phyloP scores from a whole-genome alignment of 2,113 vertebrate genomes.

The Zeus faber region DNA sequence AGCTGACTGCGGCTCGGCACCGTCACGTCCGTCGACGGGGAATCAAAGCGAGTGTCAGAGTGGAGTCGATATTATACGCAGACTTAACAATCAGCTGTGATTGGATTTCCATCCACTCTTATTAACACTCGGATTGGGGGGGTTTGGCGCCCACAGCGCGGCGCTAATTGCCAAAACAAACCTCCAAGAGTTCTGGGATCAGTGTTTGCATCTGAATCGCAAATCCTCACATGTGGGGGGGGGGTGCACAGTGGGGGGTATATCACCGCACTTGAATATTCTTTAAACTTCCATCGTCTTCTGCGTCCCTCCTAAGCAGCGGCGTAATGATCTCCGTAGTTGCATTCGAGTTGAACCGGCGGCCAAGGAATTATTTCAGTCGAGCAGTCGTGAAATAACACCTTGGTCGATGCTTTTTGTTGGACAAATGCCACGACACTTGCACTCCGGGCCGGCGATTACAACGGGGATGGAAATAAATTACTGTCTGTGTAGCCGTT shows the following conservation, averaged over 20 bases:
- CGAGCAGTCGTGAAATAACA: too few relatives aligned
- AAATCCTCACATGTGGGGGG: conserved; percentile 9
- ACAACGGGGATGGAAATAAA: too few relatives aligned
- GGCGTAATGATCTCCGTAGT: too few relatives aligned
- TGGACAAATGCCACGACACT: too few relatives aligned
- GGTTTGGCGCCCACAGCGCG: conserved; percentile 31
- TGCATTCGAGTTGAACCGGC: too few relatives aligned
- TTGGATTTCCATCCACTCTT: conserved; percentile 60
- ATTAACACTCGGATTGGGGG: conserved; percentile 57
- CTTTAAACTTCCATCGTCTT: too few relatives aligned
- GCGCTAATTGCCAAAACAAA: conserved; percentile 64
- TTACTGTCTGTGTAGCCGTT: too few relatives aligned
- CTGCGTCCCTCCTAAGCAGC: too few relatives aligned
- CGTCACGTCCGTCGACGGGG: conserved; percentile 25
- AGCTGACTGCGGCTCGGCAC: conserved; percentile 56
- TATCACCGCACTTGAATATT: too few relatives aligned
- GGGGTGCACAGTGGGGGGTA: background rate
- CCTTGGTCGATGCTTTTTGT: too few relatives aligned
- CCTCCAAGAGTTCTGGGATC: conserved; percentile 39
- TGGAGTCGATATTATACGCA: conserved; percentile 34
- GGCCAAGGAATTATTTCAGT: too few relatives aligned
- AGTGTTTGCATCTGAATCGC: conserved; percentile 37
- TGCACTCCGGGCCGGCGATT: too few relatives aligned
- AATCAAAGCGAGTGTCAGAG: conserved; percentile 45
- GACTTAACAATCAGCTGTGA: conserved; percentile 61